Percentiles rank a stretch among this genome's conserved stretches.
These are phyloP conservation scores for Ianthella basta DNA, from an alignment of 37 sponge, comb jelly and placozoan species.

Conservation along the genomic window DNA sequence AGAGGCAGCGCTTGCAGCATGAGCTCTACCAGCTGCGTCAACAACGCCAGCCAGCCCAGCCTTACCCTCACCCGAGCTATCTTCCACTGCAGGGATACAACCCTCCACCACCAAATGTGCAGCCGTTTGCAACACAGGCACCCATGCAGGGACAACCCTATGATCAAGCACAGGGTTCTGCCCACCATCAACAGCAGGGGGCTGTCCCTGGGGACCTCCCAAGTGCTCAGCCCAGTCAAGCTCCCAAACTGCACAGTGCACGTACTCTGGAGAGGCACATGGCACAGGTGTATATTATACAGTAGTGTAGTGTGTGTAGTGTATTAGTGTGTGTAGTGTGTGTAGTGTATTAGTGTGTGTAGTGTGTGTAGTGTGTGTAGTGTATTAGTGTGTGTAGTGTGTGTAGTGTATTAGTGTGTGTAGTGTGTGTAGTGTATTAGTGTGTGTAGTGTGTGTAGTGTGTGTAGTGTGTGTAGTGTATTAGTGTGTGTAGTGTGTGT, in stretches of 20 bases:
- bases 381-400: neutral
- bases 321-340: too few species aligned
- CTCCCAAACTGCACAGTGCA: neutral
- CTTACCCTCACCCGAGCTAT: neutral
- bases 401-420: neutral
- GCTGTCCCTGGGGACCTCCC: neutral
- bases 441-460: too few species aligned
- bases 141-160: neutral
- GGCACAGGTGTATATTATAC: neutral
- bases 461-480: too few species aligned
- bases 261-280: conserved; percentile 25
- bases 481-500: too few species aligned
- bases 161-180: neutral
- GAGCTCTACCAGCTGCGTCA: conserved; percentile 8
- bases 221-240: neutral
- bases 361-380: neutral
- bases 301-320: too few species aligned
- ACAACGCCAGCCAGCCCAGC: too few species aligned
- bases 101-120: neutral
- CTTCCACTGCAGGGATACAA: neutral
- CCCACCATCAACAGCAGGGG: too few species aligned
- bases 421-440: too few species aligned
- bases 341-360: too few species aligned
- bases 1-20: conserved; percentile 11
- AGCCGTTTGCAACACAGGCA: neutral